Evolutionary conservation across 2,888 invertebrate genomes (phyloP).

Genomic region (Tridacna crocea): DNA sequence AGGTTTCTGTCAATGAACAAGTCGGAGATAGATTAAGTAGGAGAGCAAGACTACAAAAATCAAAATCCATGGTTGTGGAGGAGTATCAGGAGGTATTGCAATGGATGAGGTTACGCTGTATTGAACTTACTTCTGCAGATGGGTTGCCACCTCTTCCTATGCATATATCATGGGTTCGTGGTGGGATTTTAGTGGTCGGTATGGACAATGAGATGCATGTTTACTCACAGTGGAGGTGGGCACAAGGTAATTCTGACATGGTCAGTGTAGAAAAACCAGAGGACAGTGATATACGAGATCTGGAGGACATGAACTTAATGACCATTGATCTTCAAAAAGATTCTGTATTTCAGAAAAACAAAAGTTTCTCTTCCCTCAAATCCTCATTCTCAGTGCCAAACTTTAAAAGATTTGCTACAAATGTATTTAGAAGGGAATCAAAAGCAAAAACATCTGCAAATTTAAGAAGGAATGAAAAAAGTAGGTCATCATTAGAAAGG

Average conservation of each 20-base stretch:
- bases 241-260: conserved; percentile 48
- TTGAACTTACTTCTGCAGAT: conserved; percentile 96
- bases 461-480: conserved; percentile 60
- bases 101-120: conserved; percentile 97
- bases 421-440: conserved; percentile 49
- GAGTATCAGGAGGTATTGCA: conserved; percentile 95
- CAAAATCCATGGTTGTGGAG: conserved; percentile 95
- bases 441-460: conserved; percentile 41
- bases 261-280: conserved; percentile 39
- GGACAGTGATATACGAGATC: conserved; percentile 47
- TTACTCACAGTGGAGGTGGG: conserved; percentile 94
- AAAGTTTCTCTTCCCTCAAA: conserved; percentile 73
- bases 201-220: conserved; percentile 99
- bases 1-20: conserved; percentile 45
- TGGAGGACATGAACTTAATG: conserved; percentile 59
- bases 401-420: conserved; percentile 66
- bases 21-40: conserved; percentile 34
- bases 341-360: conserved; percentile 56
- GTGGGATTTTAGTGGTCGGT: conserved; percentile 98
- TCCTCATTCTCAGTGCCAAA: conserved; percentile 76
- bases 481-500: conserved; percentile 62
- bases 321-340: conserved; percentile 53
- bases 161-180: conserved; percentile 99
- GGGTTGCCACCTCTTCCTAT: conserved; percentile 98
- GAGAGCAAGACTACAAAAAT: conserved; percentile 90